Evolutionary conservation across 2,113 vertebrate species (phyloP).

Genomic region (Pluvianellus socialis): DNA sequence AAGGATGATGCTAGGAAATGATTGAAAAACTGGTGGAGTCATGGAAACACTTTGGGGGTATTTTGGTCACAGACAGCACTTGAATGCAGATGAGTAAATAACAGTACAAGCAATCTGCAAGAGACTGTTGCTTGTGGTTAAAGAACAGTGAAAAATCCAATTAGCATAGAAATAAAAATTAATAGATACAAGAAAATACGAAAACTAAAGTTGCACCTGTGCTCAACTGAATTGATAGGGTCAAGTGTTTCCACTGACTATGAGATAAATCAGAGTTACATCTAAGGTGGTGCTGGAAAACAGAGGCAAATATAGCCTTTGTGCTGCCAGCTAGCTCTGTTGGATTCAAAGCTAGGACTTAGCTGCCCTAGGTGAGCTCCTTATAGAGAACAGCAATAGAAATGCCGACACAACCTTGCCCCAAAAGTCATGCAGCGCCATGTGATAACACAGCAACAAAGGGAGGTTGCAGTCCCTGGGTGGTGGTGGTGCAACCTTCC

Average conservation of each 20-base stretch:
- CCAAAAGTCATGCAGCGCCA: background rate
- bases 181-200: background rate
- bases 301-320: background rate
- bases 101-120: background rate
- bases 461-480: background rate
- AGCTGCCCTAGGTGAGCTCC: background rate
- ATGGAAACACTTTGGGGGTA: background rate
- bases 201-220: background rate
- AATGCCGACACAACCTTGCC: background rate
- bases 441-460: background rate
- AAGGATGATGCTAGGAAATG: accelerated
- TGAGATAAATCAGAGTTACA: background rate
- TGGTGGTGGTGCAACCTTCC: background rate
- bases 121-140: background rate
- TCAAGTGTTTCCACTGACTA: background rate
- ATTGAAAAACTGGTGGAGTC: background rate
- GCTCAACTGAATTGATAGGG: background rate
- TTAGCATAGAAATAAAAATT: background rate
- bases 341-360: background rate
- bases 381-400: background rate
- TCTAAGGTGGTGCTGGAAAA: background rate
- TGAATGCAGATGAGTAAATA: background rate
- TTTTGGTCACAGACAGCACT: background rate
- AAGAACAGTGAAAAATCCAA: background rate
- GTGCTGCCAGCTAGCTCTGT: background rate